These are phyloP conservation scores for Argya squamiceps DNA, from an alignment of 2,797 vertebrate genomes.

Conservation along the genomic window DNA sequence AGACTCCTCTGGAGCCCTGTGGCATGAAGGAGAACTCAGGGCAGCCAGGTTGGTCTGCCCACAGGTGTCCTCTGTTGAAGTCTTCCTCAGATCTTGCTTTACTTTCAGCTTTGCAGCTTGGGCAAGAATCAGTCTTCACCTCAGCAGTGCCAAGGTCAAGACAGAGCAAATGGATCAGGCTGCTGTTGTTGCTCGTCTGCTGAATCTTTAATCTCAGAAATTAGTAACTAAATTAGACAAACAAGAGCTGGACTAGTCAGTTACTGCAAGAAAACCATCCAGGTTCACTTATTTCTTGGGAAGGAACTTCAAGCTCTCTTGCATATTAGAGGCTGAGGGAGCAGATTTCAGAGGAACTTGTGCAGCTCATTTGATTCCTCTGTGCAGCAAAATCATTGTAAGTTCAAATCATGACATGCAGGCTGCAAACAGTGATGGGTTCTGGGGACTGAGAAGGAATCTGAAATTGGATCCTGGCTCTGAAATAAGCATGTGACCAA, in stretches of 20 bases:
- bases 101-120: background rate
- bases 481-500: background rate
- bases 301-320: background rate
- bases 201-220: background rate
- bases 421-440: background rate
- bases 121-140: background rate
- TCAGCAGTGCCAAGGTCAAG: background rate
- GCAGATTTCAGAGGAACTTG: background rate
- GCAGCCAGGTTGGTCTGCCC: background rate
- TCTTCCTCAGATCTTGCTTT: background rate
- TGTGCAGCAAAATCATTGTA: background rate
- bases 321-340: background rate
- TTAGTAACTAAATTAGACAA: background rate
- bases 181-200: background rate
- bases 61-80: background rate
- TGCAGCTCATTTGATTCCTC: background rate
- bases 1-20: background rate
- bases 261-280: background rate
- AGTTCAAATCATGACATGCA: background rate
- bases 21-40: background rate
- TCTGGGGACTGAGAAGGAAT: background rate
- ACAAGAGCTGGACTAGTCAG: background rate
- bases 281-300: background rate
- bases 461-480: background rate
- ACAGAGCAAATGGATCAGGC: background rate